Percentiles rank a stretch among this genome's conserved stretches.
phyloP scores from a whole-genome alignment of 1,140 invertebrate genomes.

The Halictus rubicundus region DNA sequence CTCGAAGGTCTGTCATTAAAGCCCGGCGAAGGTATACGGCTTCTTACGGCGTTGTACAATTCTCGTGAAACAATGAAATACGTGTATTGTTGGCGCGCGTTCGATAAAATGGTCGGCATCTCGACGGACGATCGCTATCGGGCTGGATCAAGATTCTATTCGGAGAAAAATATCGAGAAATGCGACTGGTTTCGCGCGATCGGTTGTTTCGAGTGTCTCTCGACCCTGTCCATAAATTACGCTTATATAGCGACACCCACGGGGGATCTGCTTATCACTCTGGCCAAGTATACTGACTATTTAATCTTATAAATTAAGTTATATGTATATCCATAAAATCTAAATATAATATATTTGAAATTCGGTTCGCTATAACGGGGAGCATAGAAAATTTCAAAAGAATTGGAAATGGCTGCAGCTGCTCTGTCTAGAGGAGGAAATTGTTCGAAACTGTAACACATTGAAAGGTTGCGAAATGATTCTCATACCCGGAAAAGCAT shows the following conservation, averaged over 20 bases:
- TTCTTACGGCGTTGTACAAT: slow-evolving; percentile 55
- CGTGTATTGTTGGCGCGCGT: slow-evolving; percentile 60
- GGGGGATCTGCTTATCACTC: slow-evolving; percentile 54
- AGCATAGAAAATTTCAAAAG: slow-evolving; percentile 14
- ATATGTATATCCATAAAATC: too few species aligned
- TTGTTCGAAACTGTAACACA: background rate
- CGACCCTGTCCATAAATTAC: slow-evolving; percentile 57
- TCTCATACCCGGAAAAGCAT: slow-evolving; percentile 51
- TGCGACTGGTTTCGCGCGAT: slow-evolving; percentile 57
- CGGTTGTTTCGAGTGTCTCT: slow-evolving; percentile 48
- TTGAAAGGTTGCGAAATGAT: background rate
- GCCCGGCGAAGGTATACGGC: slow-evolving; percentile 48
- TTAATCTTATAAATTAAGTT: slow-evolving; percentile 23
- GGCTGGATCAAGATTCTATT: slow-evolving; percentile 25
- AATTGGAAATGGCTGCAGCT: slow-evolving; percentile 42
- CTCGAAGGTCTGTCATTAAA: slow-evolving; percentile 54
- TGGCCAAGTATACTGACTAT: slow-evolving; percentile 48
- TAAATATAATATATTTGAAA: too few species aligned
- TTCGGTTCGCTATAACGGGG: background rate
- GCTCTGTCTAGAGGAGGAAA: slow-evolving; percentile 33
- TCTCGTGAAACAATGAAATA: slow-evolving; percentile 56
- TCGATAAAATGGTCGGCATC: slow-evolving; percentile 46
- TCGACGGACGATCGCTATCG: slow-evolving; percentile 12
- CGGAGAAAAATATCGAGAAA: slow-evolving; percentile 34
- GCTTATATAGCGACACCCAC: slow-evolving; percentile 59